A percentile compares a stretch with the other conserved stretches of the same genome.
phyloP scores from a whole-genome alignment of 2,888 invertebrate species.

The Doris montereyensis region DNA sequence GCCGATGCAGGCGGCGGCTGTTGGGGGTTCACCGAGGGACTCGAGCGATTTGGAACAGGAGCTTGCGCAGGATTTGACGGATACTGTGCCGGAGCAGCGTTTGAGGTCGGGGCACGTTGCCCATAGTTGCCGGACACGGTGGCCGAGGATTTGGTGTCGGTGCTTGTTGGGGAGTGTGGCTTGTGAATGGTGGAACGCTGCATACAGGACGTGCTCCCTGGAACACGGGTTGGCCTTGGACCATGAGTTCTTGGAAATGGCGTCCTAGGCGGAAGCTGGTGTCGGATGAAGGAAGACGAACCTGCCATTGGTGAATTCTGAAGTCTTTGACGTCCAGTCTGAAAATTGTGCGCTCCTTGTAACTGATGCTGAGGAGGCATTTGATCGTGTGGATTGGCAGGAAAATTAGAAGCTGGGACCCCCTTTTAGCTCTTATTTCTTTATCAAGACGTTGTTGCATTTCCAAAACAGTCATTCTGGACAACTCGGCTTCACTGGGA shows the following conservation, averaged over 20 bases:
- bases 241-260: too few relatives aligned
- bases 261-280: neutral
- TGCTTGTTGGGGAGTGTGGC: neutral
- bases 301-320: neutral
- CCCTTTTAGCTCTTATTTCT: constrained; percentile 37
- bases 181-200: constrained; percentile 37
- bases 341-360: neutral
- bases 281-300: neutral
- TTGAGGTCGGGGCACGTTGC: too few relatives aligned
- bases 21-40: too few relatives aligned
- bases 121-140: too few relatives aligned
- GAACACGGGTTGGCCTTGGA: too few relatives aligned
- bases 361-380: constrained; percentile 31
- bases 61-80: neutral
- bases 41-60: neutral
- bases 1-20: too few relatives aligned
- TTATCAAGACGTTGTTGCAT: constrained; percentile 37
- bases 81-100: constrained; percentile 7
- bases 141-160: constrained; percentile 6
- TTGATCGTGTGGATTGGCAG: too few relatives aligned
- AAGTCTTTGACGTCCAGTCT: neutral
- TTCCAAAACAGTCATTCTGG: constrained; percentile 32
- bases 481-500: constrained; percentile 31
- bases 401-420: constrained; percentile 31
- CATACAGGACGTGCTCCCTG: constrained; percentile 30